Evolutionary conservation across 2,113 vertebrate species (phyloP), one percentile per base, ranked within the genome.

Genomic region (Spea bombifrons): DNA sequence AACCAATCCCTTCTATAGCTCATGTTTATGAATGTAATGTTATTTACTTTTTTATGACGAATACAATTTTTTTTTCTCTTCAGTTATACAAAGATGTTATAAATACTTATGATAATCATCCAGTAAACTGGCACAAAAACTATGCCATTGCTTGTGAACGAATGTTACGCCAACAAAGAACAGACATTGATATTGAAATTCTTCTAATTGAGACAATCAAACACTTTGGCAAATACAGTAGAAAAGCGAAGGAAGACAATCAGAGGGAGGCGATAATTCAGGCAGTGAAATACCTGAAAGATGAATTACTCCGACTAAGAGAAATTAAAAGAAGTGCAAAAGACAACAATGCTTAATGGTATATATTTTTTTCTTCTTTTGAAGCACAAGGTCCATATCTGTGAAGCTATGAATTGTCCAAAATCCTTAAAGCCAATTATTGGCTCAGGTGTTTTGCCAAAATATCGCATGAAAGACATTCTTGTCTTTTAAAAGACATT

Each of bases 71-170:
- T 46, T 52, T 48, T 69, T 65, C 59, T 81, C 16, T 87, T 77
- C 86, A 99, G 96, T 88, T 92, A 0, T 99, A 99, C 89, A 95
- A 92, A 88, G 94, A 96, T 81, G 92, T 97, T 77, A 92, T 97
- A 77, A 89, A 78, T 83, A 85, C 85, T 17, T 87, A 92, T 83
- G 86, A 92, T 63, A 79, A 89, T 79, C 95, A 97, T 86, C 97
- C 97, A 0, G 87, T 93, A 76, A 99, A 97, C 82, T 99, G 97
- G 97, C 95, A 99, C 92, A 99, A 97, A 85, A 99, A 99, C 91
- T 94, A 96, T 0, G 97, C 95, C 13, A 92, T 99, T 9, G 94
- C 95, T 66, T 96, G 97, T 0, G 96, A 99, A 90, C 90, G 94
- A 84, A 89, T 98, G 86, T 87, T 99, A 66, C 94, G 87, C 78